These are phyloP conservation scores for Cetoscarus ocellatus DNA, from an alignment of 2,797 vertebrate species.

Conservation along the genomic window DNA sequence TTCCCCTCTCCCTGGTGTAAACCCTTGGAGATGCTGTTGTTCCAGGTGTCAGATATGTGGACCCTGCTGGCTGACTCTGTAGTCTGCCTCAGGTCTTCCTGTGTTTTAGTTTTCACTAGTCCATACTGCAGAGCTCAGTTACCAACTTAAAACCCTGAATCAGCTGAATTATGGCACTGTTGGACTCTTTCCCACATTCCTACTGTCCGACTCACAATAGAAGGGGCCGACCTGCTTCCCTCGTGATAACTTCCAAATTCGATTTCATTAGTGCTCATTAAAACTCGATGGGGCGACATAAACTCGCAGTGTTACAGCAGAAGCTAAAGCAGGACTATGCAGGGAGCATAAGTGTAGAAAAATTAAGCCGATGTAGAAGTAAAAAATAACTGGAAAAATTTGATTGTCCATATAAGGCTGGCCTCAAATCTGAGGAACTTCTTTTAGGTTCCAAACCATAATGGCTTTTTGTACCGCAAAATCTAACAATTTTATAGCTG, in stretches of 20 bases:
- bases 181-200: constrained; percentile 67
- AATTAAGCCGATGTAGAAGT: too few relatives aligned
- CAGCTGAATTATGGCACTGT: constrained; percentile 46
- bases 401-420: too few relatives aligned
- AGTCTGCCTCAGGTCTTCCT: constrained; percentile 11
- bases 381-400: too few relatives aligned
- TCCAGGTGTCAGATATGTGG: constrained; percentile 4
- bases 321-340: not conserved
- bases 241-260: constrained; percentile 34
- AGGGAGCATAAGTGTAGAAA: too few relatives aligned
- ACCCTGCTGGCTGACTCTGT: constrained; percentile 4
- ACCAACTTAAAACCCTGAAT: constrained; percentile 59
- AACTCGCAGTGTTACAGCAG: not conserved
- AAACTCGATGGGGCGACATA: constrained; percentile 24
- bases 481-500: too few relatives aligned
- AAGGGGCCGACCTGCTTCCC: constrained; percentile 28
- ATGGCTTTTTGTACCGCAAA: too few relatives aligned
- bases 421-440: too few relatives aligned
- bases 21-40: constrained; percentile 9
- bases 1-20: constrained; percentile 1
- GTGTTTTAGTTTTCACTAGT: constrained; percentile 14
- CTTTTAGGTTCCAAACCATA: too few relatives aligned
- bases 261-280: constrained; percentile 39
- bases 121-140: constrained; percentile 36
- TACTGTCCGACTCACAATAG: constrained; percentile 51